Percentiles rank a stretch among this genome's conserved stretches.
phyloP scores from a whole-genome alignment of 2,113 vertebrate species.

The Carassius auratus region DNA sequence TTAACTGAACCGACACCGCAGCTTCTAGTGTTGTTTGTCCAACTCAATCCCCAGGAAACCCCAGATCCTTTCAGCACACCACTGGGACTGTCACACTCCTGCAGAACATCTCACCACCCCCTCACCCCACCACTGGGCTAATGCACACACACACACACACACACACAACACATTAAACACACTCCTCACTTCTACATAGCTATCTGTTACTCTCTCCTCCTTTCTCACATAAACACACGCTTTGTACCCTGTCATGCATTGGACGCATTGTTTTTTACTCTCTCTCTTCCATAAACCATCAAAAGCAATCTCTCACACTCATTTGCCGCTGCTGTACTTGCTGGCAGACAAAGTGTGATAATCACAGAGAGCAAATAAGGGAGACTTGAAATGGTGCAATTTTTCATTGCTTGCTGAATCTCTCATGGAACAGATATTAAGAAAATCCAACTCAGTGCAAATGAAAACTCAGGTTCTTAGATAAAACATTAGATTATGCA shows the following conservation, averaged over 20 bases:
- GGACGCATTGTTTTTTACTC: background rate
- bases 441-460: no score
- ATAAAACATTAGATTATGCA: no score
- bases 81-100: slow-evolving; percentile 42
- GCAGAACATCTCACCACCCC: slow-evolving; percentile 14
- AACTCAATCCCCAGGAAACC: no score
- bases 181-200: slow-evolving; percentile 30
- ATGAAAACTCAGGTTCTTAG: no score
- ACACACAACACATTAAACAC: slow-evolving; percentile 7
- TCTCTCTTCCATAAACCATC: background rate
- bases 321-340: background rate
- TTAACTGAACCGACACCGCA: no score
- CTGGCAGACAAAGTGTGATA: background rate
- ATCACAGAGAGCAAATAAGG: background rate
- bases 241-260: background rate
- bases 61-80: slow-evolving; percentile 27
- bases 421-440: background rate
- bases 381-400: background rate
- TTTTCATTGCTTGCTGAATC: background rate
- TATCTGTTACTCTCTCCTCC: background rate
- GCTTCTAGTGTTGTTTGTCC: no score
- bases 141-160: slow-evolving; percentile 30
- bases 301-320: background rate
- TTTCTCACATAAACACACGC: background rate
- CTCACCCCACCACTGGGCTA: slow-evolving; percentile 1